Base-by-base conservation (phyloP, 1,140 invertebrate species). In the Latrodectus geometricus region DNA sequence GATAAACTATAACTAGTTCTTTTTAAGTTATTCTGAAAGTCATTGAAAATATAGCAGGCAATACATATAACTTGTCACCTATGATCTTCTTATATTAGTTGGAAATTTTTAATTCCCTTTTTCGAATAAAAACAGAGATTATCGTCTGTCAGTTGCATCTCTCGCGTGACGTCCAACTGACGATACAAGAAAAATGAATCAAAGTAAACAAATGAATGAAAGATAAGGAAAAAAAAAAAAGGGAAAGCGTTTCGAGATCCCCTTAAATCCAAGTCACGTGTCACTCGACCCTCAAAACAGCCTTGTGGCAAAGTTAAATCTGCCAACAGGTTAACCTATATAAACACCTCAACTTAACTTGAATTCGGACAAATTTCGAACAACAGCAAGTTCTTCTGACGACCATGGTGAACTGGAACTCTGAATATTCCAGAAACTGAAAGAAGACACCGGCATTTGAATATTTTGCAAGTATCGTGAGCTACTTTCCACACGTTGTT, bases 261-360 rank as follows among this genome's bases (percentile, higher is more conserved):
- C 81, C 74, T 76, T 52, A 84, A 84, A 84, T 68, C 73, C 82
- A 17, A 52, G 35, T 76, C 82, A 84, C 82, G 82, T 84, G 82
- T 84, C 20, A 52, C 15, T 12, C 73, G 82, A 76, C 72, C 82
- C 48, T 84, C 73, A 68, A 15, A 68, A n/a, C 74, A 84, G 76
- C 82, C 82, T 84, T 84, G 82, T 84, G 82, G 72, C 72, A 66
- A 35, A 76, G 72, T 75, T 81, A 70, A 81, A 81, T 81, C 68
- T 50, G 82, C 82, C 82, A 73, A 72, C n/a, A 73, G 82, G 82
- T 76, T 84, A 84, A 84, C 82, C 82, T 84, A 84, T 84, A 76
- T 84, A 84, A 84, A 84, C 82, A 84, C 20, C 73, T 48, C 69
- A 76, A 50, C 72, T 76, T 66, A 72, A 76, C 61, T 74, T 69